phyloP scores from a whole-genome alignment of 2,888 invertebrate genomes.

The Anorthoa munda region DNA sequence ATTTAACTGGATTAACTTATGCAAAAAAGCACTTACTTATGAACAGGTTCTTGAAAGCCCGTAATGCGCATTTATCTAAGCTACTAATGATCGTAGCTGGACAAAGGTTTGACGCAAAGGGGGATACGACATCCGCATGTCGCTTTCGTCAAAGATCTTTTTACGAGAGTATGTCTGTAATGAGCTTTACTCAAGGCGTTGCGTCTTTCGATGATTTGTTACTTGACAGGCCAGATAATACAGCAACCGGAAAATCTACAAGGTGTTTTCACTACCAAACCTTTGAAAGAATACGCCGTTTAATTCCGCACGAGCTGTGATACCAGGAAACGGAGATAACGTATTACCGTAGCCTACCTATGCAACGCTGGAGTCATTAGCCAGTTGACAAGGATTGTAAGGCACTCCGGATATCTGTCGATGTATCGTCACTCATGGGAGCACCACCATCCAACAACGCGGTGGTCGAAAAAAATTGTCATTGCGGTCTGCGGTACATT shows the following conservation, averaged over 20 bases:
- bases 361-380: background rate
- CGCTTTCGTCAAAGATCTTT: background rate
- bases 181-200: conserved; percentile 2
- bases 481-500: background rate
- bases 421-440: background rate
- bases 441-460: background rate
- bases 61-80: background rate
- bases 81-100: conserved; percentile 4
- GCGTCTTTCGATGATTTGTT: background rate
- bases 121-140: background rate
- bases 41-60: conserved; percentile 2
- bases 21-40: background rate
- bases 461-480: background rate
- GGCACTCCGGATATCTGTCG: background rate
- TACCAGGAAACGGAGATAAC: background rate
- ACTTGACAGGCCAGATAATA: background rate
- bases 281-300: background rate
- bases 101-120: conserved; percentile 6
- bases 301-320: background rate
- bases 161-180: background rate
- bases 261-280: background rate
- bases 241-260: background rate
- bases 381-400: background rate
- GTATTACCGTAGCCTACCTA: background rate
- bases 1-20: conserved; percentile 6